Evolutionary conservation across 2,888 invertebrate species (phyloP).

Genomic region (Anodontia alba): DNA sequence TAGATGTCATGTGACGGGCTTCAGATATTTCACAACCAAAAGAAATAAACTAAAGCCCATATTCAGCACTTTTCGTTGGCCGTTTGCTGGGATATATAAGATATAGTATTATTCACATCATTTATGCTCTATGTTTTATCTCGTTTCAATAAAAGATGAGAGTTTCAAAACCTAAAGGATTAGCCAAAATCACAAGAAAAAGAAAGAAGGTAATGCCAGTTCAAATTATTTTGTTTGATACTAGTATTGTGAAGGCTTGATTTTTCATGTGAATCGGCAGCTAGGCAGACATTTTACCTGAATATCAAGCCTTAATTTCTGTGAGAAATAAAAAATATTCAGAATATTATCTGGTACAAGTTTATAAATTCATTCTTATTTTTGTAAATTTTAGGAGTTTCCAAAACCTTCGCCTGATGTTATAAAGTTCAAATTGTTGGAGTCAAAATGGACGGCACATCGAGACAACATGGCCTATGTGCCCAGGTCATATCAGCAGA

Average conservation of each 20-base stretch:
- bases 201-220: neutral
- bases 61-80: neutral
- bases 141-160: neutral
- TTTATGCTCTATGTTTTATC: neutral
- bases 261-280: too few relatives aligned
- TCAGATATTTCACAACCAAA: constrained; percentile 4
- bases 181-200: neutral
- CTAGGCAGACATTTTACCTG: too few relatives aligned
- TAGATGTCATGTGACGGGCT: too few relatives aligned
- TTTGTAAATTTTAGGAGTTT: constrained; percentile 65
- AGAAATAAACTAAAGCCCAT: neutral
- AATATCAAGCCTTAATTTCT: too few relatives aligned
- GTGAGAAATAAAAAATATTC: too few relatives aligned
- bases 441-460: constrained; percentile 76
- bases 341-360: too few relatives aligned
- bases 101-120: neutral
- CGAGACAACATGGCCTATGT: constrained; percentile 60
- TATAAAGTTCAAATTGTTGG: constrained; percentile 70
- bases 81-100: too few relatives aligned
- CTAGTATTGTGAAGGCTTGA: too few relatives aligned
- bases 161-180: constrained; percentile 2
- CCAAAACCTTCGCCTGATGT: constrained; percentile 72
- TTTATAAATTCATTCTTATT: too few relatives aligned
- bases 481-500: constrained; percentile 66
- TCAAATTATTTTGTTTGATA: too few relatives aligned